Conservation (phyloP, 1,140 invertebrate species). For the Drosophila sturtevanti region DNA sequence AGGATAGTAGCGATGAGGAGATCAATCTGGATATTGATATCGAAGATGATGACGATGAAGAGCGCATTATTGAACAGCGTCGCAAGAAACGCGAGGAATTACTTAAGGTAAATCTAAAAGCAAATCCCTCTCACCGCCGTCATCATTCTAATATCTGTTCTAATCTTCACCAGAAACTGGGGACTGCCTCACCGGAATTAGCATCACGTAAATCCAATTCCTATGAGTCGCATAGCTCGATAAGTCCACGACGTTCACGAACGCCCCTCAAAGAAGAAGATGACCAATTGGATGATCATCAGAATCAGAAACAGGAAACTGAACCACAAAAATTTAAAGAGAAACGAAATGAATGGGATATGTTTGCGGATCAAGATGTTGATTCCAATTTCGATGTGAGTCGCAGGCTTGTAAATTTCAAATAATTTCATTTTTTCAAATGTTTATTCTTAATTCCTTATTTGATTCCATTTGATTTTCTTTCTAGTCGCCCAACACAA, state of each 20-base stretch:
- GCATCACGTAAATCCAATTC: slow-evolving; percentile 62
- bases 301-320: slow-evolving; percentile 52
- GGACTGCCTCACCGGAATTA: slow-evolving; percentile 45
- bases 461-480: no score
- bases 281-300: slow-evolving; percentile 33
- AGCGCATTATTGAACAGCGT: slow-evolving; percentile 95
- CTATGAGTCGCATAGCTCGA: slow-evolving; percentile 55
- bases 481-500: slow-evolving; percentile 88
- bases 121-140: no score
- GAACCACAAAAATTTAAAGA: slow-evolving; percentile 57
- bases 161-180: slow-evolving; percentile 50
- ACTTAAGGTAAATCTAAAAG: slow-evolving; percentile 86
- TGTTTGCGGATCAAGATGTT: slow-evolving; percentile 95
- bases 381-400: slow-evolving; percentile 92
- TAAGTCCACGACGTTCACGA: slow-evolving; percentile 34
- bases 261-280: slow-evolving; percentile 38
- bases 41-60: slow-evolving; percentile 97
- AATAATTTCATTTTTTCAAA: no score
- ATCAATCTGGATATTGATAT: slow-evolving; percentile 88
- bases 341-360: slow-evolving; percentile 88
- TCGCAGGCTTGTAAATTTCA: slow-evolving; percentile 81
- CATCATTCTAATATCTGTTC: not conserved
- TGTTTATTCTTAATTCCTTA: no score
- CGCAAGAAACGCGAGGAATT: slow-evolving; percentile 95
- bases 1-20: slow-evolving; percentile 86